These are phyloP conservation scores for Cerceris rybyensis DNA, from an alignment of 2,888 invertebrate species.

Conservation along the genomic window DNA sequence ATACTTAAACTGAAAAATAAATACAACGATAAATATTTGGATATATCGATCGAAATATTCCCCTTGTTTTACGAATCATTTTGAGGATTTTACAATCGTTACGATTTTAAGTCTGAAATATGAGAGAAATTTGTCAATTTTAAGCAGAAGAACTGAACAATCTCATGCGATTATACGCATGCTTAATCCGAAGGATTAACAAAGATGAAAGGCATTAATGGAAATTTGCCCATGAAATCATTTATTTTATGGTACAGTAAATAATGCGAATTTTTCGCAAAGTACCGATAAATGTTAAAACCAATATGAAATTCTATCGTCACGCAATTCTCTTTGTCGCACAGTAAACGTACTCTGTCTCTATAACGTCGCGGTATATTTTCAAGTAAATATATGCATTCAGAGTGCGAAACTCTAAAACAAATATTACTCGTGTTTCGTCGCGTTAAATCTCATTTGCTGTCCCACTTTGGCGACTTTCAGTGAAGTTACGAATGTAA, in stretches of 20 bases:
- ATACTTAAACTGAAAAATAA: no score
- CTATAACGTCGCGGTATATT: constrained; percentile 7
- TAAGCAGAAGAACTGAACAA: no score
- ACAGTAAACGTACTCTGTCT: background rate
- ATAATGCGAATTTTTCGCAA: background rate
- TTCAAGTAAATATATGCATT: constrained; percentile 32
- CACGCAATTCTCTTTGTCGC: constrained; percentile 4
- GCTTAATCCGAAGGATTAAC: background rate
- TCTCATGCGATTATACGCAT: background rate
- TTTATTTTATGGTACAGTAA: constrained; percentile 2
- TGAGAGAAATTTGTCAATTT: no score
- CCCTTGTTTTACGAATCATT: no score
- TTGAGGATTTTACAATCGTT: no score
- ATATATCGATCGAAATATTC: no score
- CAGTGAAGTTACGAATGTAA: constrained; percentile 26
- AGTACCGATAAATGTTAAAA: constrained; percentile 4
- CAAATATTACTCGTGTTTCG: constrained; percentile 36
- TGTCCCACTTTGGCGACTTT: constrained; percentile 10
- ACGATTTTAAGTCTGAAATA: no score
- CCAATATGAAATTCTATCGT: background rate
- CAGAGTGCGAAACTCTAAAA: constrained; percentile 27
- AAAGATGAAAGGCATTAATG: background rate
- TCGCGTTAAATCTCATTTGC: constrained; percentile 43
- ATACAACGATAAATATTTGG: no score
- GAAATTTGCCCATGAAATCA: background rate